Evolutionary conservation across 2,888 invertebrate genomes (phyloP), one percentile per base, ranked within the genome.

Genomic region (Microctonus brassicae): DNA sequence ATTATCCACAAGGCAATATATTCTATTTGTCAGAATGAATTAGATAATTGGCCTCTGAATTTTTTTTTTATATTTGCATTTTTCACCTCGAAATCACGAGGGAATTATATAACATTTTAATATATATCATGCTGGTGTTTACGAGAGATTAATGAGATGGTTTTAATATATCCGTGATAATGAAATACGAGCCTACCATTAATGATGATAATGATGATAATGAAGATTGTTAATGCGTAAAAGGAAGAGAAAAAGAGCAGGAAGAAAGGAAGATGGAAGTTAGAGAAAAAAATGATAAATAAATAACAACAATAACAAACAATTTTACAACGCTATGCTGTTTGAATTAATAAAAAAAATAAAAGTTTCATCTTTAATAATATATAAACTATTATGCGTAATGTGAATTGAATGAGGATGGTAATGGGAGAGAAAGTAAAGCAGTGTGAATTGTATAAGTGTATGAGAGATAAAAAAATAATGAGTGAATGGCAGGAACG

Each of bases 401-500:
- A 47, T 1, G 47, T 26, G 64, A 64, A 64, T 29, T 36, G 36
- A 62, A 20, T 34, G 52, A 64, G 13, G 17, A 52, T 33, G 20
- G 17, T 2, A 13, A 10, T 52, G 26, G 13, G 39, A 17, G 36
- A 33, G 22, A 63, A 29, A 53, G 17, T n/a, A 52, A 62, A 34
- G 36, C 47, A 33, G 10, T 10, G 26, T 63, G 42, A 29, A 20
- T 10, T n/a, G n/a, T 20, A 47, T n/a, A 26, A 64, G 36, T 53
- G 9, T 67, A 62, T 33, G 52, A 11, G 34, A 26, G 9, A 36
- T 17, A 57, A 58, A 61, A 36, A 2, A 11, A 6, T 17, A 47
- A 52, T 34, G 63, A 34, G 64, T 62, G 57, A 55, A n/a, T n/a
- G n/a, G 22, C n/a, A 55, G 63, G 10, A 53, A 47, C 36, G 2